These are phyloP conservation scores for Phymorhynchus buccinoides DNA, from an alignment of 1,140 invertebrate genomes.

Conservation along the genomic window DNA sequence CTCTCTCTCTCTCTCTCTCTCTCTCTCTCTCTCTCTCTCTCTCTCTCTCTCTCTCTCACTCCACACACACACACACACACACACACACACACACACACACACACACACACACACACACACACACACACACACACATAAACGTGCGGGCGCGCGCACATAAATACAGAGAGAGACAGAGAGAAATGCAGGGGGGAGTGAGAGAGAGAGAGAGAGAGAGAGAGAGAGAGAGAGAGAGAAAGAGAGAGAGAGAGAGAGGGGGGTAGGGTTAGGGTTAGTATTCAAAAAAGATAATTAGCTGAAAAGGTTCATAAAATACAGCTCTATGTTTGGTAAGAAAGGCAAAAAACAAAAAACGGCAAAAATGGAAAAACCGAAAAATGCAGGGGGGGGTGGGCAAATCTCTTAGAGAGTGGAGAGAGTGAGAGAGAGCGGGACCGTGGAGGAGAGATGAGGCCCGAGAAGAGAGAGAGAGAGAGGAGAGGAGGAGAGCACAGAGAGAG, in stretches of 20 bases:
- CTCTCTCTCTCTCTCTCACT: no score
- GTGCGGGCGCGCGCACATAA: background rate
- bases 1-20: no score
- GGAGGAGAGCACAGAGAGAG: background rate
- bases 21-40: no score
- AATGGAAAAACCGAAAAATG: background rate
- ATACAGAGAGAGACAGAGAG: background rate
- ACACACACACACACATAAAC: background rate
- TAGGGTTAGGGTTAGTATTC: no score
- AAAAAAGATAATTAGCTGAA: no score
- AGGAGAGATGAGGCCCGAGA: no score
- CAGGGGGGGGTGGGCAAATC: background rate
- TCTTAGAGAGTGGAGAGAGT: background rate
- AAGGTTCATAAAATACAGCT: no score
- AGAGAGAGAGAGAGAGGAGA: background rate
- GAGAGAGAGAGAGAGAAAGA: background rate
- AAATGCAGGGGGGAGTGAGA: background rate
- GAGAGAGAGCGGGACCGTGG: no score
- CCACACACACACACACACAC: background rate
- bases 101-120: conserved; percentile 17
- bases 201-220: background rate
- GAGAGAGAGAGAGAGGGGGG: background rate
- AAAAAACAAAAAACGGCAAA: no score
- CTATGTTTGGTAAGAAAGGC: no score
- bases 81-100: background rate